phyloP scores from a whole-genome alignment of 30 jellyfish, hydroid and myxozoan genomes.

The Haliclystus octoradiatus region DNA sequence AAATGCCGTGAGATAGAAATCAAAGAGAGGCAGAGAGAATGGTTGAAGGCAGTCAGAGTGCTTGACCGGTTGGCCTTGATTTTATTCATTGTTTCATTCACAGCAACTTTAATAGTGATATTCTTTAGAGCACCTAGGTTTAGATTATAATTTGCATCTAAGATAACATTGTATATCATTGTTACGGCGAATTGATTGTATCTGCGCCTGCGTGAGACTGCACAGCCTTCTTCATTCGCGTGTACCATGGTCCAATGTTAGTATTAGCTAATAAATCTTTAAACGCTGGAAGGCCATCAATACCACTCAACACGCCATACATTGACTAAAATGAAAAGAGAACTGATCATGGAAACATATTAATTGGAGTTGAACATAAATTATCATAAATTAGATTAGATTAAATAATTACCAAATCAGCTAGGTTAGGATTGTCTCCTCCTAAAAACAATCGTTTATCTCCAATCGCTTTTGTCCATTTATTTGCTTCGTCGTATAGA shows the following conservation, averaged over 20 bases:
- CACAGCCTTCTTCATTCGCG: slow-evolving; percentile 69
- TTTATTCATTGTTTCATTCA: slow-evolving; percentile 30
- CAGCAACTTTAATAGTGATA: slow-evolving; percentile 36
- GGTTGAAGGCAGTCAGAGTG: slow-evolving; percentile 69
- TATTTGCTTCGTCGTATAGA: slow-evolving; percentile 69
- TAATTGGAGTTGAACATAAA: too few relatives aligned
- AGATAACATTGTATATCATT: not conserved
- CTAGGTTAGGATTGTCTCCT: slow-evolving; percentile 86
- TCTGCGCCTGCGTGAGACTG: slow-evolving; percentile 24
- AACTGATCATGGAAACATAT: too few relatives aligned
- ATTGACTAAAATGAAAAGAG: slow-evolving; percentile 37
- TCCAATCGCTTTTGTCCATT: slow-evolving; percentile 89
- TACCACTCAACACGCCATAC: slow-evolving; percentile 91
- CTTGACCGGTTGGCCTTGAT: slow-evolving; percentile 43
- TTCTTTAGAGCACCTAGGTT: slow-evolving; percentile 72
- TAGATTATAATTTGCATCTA: not conserved
- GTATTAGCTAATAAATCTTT: slow-evolving; percentile 71
- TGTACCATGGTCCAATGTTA: slow-evolving; percentile 68
- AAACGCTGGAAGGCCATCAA: slow-evolving; percentile 88
- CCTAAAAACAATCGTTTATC: slow-evolving; percentile 68
- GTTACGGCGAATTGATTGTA: not conserved
- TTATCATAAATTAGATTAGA: too few relatives aligned
- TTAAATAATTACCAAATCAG: slow-evolving; percentile 98
- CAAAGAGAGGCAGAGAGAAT: slow-evolving; percentile 29
- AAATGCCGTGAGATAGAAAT: slow-evolving; percentile 2